These are phyloP conservation scores for Zootermopsis nevadensis DNA, from an alignment of 2,888 invertebrate genomes.

Conservation along the genomic window DNA sequence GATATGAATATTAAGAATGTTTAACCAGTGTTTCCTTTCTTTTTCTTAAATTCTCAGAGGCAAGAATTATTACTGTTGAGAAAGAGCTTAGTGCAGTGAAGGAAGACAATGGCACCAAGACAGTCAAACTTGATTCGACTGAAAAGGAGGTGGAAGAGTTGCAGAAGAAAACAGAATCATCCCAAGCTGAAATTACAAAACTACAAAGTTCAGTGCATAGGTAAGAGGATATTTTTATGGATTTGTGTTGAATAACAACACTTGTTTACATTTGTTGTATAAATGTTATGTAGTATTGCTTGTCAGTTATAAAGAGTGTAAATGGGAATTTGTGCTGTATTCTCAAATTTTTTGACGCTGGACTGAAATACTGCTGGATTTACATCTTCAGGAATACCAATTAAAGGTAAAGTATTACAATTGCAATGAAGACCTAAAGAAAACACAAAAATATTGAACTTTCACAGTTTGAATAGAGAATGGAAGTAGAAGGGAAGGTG, in stretches of 20 bases:
- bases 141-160: constrained; percentile 73
- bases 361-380: too few relatives aligned
- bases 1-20: background rate
- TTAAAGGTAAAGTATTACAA: too few relatives aligned
- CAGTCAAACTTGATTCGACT: constrained; percentile 66
- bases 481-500: too few relatives aligned
- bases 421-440: too few relatives aligned
- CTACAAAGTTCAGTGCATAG: constrained; percentile 72
- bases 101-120: background rate
- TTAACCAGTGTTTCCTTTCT: background rate
- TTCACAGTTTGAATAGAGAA: too few relatives aligned
- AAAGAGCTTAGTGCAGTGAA: background rate
- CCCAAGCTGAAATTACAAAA: constrained; percentile 74
- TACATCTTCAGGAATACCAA: too few relatives aligned
- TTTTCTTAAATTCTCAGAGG: constrained; percentile 64
- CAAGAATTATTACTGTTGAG: constrained; percentile 69
- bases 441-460: too few relatives aligned
- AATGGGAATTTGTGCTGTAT: too few relatives aligned
- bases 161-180: constrained; percentile 66
- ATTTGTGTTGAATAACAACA: background rate
- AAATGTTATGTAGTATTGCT: too few relatives aligned
- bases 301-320: too few relatives aligned
- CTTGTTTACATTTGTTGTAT: too few relatives aligned
- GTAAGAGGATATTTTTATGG: constrained; percentile 56
- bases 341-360: too few relatives aligned